phyloP scores from a whole-genome alignment of 2,113 vertebrate species.

The Cochlearius cochlearius region DNA sequence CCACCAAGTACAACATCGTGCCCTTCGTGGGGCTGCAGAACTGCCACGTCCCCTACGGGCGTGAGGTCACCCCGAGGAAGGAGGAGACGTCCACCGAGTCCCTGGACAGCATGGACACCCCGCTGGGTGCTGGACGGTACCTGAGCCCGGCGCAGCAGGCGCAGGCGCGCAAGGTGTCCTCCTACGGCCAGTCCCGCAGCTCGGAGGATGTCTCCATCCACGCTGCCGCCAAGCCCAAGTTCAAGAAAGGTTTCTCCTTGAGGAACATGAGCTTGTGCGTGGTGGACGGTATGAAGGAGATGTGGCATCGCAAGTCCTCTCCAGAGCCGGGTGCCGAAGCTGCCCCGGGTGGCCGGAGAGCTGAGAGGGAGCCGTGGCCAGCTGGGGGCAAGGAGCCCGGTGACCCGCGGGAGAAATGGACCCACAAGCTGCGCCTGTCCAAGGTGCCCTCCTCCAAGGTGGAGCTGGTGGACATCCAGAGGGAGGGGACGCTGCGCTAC shows the following conservation, averaged over 20 bases:
- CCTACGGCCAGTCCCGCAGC: slow-evolving; percentile 90
- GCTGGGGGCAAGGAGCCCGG: slow-evolving; percentile 60
- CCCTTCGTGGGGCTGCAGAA: slow-evolving; percentile 88
- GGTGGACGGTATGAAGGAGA: slow-evolving; percentile 93
- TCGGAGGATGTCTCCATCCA: slow-evolving; percentile 89
- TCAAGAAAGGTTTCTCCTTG: slow-evolving; percentile 95
- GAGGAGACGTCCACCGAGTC: slow-evolving; percentile 85
- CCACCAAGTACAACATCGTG: slow-evolving; percentile 83
- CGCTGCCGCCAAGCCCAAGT: slow-evolving; percentile 80
- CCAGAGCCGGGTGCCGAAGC: slow-evolving; percentile 79
- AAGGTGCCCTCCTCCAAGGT: slow-evolving; percentile 86
- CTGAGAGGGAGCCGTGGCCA: slow-evolving; percentile 57
- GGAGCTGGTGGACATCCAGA: slow-evolving; percentile 91
- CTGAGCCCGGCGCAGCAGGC: slow-evolving; percentile 64
- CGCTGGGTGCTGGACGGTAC: slow-evolving; percentile 54
- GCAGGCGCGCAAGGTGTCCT: slow-evolving; percentile 78
- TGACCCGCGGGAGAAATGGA: slow-evolving; percentile 76
- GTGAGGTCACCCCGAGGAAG: slow-evolving; percentile 78
- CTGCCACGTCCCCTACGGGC: slow-evolving; percentile 82
- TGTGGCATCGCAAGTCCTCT: slow-evolving; percentile 91
- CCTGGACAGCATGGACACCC: slow-evolving; percentile 86
- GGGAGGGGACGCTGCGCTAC: slow-evolving; percentile 91
- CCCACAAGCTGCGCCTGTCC: slow-evolving; percentile 82
- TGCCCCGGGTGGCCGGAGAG: neutral
- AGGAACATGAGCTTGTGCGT: slow-evolving; percentile 97